phyloP scores from a whole-genome alignment of 2,888 invertebrate genomes.

The Charanyca ferruginea region DNA sequence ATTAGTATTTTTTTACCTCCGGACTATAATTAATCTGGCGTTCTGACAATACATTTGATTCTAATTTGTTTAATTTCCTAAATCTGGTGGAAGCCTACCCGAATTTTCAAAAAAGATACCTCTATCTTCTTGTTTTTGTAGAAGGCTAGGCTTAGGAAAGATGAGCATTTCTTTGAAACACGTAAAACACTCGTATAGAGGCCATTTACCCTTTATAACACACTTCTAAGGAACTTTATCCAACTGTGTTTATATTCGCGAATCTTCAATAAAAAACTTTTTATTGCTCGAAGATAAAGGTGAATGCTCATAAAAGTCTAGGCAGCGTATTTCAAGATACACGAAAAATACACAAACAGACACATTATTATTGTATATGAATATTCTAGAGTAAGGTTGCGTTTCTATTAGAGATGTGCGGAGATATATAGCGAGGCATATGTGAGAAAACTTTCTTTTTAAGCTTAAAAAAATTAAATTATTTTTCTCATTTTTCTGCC shows the following conservation, averaged over 20 bases:
- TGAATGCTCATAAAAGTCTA: slow-evolving; percentile 34
- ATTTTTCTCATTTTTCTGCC: too few relatives aligned
- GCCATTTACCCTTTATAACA: slow-evolving; percentile 18
- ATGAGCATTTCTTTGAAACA: background rate
- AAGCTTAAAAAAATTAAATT: too few relatives aligned
- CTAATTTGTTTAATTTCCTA: too few relatives aligned
- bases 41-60: too few relatives aligned
- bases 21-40: too few relatives aligned
- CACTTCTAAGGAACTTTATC: slow-evolving; percentile 20
- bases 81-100: too few relatives aligned
- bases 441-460: too few relatives aligned
- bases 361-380: slow-evolving; percentile 27
- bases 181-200: background rate
- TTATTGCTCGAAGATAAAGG: slow-evolving; percentile 44
- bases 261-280: slow-evolving; percentile 53
- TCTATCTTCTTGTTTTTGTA: background rate
- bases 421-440: too few relatives aligned
- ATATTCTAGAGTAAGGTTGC: background rate
- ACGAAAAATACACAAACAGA: slow-evolving; percentile 36
- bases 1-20: too few relatives aligned
- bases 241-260: slow-evolving; percentile 6
- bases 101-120: too few relatives aligned
- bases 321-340: slow-evolving; percentile 4
- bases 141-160: background rate
- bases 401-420: background rate